These are phyloP conservation scores for Bimastos eiseni DNA, from an alignment of 2,888 invertebrate species.

Conservation along the genomic window DNA sequence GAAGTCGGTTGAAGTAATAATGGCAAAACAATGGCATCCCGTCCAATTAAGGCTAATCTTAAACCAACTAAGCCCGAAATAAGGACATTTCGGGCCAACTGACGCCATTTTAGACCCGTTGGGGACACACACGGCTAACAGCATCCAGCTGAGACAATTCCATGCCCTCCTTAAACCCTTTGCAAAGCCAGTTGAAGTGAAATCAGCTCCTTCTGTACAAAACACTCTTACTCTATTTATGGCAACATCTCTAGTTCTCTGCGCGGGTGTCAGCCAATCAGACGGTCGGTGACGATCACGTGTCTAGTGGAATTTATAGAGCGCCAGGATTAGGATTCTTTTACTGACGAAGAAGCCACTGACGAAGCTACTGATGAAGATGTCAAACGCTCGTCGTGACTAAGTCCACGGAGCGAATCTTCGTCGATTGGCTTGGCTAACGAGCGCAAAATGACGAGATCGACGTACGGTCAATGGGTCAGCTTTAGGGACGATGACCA, in stretches of 20 bases:
- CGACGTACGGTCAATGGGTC: neutral
- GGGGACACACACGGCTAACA: neutral
- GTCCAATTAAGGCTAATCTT: no score
- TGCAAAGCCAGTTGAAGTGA: no score
- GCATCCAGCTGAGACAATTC: no score
- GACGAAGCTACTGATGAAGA: neutral
- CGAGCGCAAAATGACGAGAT: neutral
- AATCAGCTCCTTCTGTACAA: neutral
- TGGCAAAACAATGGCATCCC: no score
- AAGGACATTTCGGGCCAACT: no score
- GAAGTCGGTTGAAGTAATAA: no score
- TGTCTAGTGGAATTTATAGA: neutral
- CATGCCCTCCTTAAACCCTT: no score
- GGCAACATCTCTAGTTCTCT: neutral
- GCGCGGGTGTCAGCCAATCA: neutral
- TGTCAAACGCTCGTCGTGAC: neutral
- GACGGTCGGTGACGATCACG: neutral
- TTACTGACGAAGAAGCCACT: no score
- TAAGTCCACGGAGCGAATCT: neutral
- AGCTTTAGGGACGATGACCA: neutral
- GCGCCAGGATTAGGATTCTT: neutral
- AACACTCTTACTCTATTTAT: neutral
- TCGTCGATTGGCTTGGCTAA: neutral
- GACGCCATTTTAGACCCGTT: no score
- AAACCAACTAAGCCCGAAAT: no score